phyloP scores from a whole-genome alignment of 2,797 vertebrate genomes.

The Clarias platycephalus region DNA sequence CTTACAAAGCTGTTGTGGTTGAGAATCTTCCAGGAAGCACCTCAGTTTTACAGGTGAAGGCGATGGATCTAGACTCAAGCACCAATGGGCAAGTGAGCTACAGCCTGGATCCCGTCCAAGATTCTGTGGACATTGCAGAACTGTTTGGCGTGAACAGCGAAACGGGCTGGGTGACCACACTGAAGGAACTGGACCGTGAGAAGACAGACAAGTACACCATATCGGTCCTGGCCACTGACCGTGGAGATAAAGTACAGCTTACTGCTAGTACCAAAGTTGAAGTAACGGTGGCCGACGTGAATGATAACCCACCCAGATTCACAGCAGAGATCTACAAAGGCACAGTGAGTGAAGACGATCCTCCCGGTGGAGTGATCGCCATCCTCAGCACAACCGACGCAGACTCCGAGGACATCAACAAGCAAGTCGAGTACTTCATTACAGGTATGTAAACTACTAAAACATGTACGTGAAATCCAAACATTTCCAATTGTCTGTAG shows the following conservation, averaged over 20 bases:
- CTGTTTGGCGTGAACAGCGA: constrained; percentile 87
- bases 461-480: constrained; percentile 8
- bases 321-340: constrained; percentile 97
- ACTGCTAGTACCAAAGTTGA: constrained; percentile 81
- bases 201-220: constrained; percentile 77
- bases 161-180: constrained; percentile 92
- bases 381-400: constrained; percentile 93
- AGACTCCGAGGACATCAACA: constrained; percentile 89
- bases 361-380: constrained; percentile 90
- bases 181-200: constrained; percentile 92
- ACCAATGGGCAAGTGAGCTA: constrained; percentile 89
- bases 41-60: constrained; percentile 89
- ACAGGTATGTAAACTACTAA: constrained; percentile 79
- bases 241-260: constrained; percentile 84
- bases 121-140: constrained; percentile 75
- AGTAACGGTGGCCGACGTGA: constrained; percentile 89
- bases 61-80: constrained; percentile 88
- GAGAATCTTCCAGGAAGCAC: constrained; percentile 90
- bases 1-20: constrained; percentile 86
- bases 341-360: constrained; percentile 96
- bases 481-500: background rate
- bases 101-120: constrained; percentile 83
- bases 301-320: constrained; percentile 93
- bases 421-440: constrained; percentile 91
- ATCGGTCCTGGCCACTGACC: constrained; percentile 83